These are phyloP conservation scores for Drosophila siamana DNA, from an alignment of 2,888 invertebrate species.

Conservation along the genomic window DNA sequence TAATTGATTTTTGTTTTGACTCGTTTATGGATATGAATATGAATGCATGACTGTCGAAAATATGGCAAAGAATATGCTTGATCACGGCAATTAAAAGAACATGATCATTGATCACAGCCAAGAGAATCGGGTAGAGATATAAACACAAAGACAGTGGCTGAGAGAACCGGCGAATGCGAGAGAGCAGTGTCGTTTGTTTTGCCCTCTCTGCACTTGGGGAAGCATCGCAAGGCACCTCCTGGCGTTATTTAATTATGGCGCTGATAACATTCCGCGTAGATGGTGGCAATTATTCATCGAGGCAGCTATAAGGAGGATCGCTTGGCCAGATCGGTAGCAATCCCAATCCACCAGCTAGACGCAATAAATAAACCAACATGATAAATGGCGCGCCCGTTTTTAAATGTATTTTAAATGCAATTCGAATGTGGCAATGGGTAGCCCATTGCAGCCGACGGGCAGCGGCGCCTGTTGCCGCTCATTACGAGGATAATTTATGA, in stretches of 20 bases:
- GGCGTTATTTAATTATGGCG: slow-evolving; percentile 85
- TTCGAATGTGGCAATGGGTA: slow-evolving; percentile 74
- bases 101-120: slow-evolving; percentile 49
- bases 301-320: slow-evolving; percentile 55
- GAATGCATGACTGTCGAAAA: slow-evolving; percentile 55
- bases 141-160: neutral
- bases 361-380: slow-evolving; percentile 84
- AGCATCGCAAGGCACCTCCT: slow-evolving; percentile 71
- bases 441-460: slow-evolving; percentile 51
- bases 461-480: slow-evolving; percentile 78
- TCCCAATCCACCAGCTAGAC: slow-evolving; percentile 62
- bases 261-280: slow-evolving; percentile 85
- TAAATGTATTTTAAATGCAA: slow-evolving; percentile 82
- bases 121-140: neutral
- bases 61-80: slow-evolving; percentile 40
- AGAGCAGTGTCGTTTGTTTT: slow-evolving; percentile 15
- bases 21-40: slow-evolving; percentile 46
- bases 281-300: slow-evolving; percentile 85
- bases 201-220: slow-evolving; percentile 4
- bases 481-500: slow-evolving; percentile 83
- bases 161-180: neutral
- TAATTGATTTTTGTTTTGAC: slow-evolving; percentile 80
- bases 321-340: slow-evolving; percentile 57
- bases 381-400: slow-evolving; percentile 81
- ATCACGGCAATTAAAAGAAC: slow-evolving; percentile 72